Base-by-base conservation (phyloP, 2,113 vertebrate species). In the Mus spicilegus region DNA sequence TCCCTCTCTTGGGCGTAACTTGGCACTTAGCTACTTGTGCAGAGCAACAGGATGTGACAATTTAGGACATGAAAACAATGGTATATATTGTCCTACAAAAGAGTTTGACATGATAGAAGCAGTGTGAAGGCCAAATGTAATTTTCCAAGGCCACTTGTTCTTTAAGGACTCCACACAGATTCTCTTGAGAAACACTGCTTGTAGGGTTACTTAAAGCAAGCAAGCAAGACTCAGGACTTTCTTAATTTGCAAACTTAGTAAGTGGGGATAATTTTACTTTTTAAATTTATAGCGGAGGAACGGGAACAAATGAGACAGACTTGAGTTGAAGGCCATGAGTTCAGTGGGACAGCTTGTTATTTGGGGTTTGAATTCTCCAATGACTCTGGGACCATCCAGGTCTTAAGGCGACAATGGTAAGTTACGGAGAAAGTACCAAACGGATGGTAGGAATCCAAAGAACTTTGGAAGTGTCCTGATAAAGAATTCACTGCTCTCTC, bases 41-140 rank as follows among this genome's bases (percentile, higher is more conserved):
- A 86, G 82, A 96, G 96, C 93, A 97, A 97, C 96, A 97, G 98
- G 98, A 98, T 97, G 89, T 97, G 96, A 94, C 96, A 97, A 97
- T 94, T 91, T 97, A 97, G 97, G 91, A 73, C 92, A 80, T 70
- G 88, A 95, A 97, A 95, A 98, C 97, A 98, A 97, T 95, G 95
- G 94, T 76, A 54, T 95, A 96, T 95, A 97, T 98, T 98, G 97
- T 97, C 94, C 51, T 90, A 96, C 78, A 90, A 90, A 33, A 86
- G 89, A 90, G 56, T 90, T 89, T 94, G 87, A 97, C 91, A 97
- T 93, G 97, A 91, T 92, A 97, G 96, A 95, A 93, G 70, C 69
- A 72, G 82, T 89, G 70, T 89, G 70, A 97, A 93, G 95, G 82
- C 90, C 86, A 88, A 91, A 94, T 82, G 69, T 86, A 89, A 89